Evolutionary conservation across 2,797 vertebrate genomes (phyloP).

Genomic region (Selene dorsalis): DNA sequence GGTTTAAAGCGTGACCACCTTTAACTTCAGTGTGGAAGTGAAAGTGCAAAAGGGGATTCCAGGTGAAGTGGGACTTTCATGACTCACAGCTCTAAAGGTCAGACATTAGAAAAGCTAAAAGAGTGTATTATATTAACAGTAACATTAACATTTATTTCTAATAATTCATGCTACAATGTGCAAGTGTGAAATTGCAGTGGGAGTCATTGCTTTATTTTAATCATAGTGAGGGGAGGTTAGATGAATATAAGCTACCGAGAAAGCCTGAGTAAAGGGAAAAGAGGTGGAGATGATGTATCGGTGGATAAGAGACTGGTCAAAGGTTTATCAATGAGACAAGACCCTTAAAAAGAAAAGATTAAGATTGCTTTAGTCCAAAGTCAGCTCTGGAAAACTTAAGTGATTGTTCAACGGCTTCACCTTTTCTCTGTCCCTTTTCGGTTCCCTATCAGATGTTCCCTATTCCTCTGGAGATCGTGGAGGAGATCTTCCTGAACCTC

Average conservation of each 20-base stretch:
- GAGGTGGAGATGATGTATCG: neutral
- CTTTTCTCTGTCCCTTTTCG: neutral
- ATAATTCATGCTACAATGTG: neutral
- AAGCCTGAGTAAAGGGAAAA: neutral
- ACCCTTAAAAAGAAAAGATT: neutral
- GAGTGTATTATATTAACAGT: neutral
- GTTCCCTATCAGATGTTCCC: slow-evolving; percentile 30
- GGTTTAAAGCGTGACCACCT: neutral
- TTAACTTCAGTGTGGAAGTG: neutral
- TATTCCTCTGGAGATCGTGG: slow-evolving; percentile 84
- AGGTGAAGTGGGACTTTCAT: neutral
- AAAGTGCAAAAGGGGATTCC: neutral
- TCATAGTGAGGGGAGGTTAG: neutral
- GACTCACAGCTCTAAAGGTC: neutral
- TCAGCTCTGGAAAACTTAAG: neutral
- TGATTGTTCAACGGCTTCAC: neutral
- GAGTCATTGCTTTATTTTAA: neutral
- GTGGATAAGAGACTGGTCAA: neutral
- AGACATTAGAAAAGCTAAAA: neutral
- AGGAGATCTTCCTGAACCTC: slow-evolving; percentile 88
- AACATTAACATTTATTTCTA: neutral
- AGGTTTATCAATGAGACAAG: neutral
- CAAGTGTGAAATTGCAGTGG: neutral
- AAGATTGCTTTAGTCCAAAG: neutral
- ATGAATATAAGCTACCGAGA: neutral